These are phyloP conservation scores for Callorhinus ursinus DNA, from an alignment of 2,113 vertebrate species.

Conservation along the genomic window DNA sequence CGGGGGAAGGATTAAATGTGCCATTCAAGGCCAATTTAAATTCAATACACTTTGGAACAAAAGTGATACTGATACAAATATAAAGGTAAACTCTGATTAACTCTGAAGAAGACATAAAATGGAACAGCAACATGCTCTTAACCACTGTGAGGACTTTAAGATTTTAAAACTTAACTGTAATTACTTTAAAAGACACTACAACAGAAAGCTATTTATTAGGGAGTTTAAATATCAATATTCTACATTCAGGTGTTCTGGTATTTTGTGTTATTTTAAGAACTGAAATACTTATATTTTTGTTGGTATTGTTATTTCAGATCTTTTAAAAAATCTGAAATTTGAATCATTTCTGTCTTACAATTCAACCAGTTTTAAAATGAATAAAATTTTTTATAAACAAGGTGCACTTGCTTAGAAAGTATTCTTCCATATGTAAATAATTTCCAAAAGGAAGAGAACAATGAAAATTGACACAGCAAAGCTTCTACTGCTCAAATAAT, in stretches of 20 bases:
- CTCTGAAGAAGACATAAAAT: not conserved
- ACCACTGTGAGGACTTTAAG: not conserved
- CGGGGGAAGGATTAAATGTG: not conserved
- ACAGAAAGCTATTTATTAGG: not conserved
- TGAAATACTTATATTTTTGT: not conserved
- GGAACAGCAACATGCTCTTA: not conserved
- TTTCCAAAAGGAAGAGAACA: conserved; percentile 13
- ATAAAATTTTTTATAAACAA: conserved; percentile 48
- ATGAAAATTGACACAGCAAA: conserved; percentile 14
- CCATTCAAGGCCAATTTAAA: not conserved
- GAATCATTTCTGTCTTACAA: not conserved
- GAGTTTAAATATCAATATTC: not conserved
- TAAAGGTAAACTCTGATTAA: not conserved
- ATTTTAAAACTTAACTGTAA: not conserved
- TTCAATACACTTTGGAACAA: not conserved
- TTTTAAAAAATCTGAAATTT: not conserved
- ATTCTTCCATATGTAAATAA: conserved; percentile 37
- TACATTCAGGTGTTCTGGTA: not conserved
- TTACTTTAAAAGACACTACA: not conserved
- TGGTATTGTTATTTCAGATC: not conserved
- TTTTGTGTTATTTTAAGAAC: not conserved
- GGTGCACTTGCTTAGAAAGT: not conserved
- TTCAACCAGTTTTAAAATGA: conserved; percentile 28
- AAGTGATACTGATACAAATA: not conserved
- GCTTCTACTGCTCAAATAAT: conserved; percentile 12